phyloP scores from a whole-genome alignment of 2,113 vertebrate genomes.

The Lasiurus cinereus region DNA sequence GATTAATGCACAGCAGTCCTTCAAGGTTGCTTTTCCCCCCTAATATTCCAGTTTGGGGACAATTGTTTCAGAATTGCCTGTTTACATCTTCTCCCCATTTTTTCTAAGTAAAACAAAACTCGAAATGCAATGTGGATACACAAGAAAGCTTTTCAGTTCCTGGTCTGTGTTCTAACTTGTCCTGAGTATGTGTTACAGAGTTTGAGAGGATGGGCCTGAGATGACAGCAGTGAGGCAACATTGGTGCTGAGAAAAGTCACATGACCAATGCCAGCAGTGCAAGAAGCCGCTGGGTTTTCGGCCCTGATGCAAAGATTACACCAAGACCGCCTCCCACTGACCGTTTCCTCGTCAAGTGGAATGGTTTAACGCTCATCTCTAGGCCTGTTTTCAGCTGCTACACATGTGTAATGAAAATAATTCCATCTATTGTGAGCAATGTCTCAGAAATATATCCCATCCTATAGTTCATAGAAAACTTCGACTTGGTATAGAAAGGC shows the following conservation, averaged over 20 bases:
- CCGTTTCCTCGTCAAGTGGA: background rate
- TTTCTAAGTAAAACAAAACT: background rate
- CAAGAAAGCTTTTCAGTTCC: background rate
- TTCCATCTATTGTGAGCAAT: background rate
- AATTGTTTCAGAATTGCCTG: background rate
- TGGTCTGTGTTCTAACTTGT: background rate
- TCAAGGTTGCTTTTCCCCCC: background rate
- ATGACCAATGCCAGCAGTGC: background rate
- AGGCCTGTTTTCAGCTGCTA: background rate
- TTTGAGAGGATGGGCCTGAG: background rate
- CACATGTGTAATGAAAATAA: slow-evolving; percentile 44
- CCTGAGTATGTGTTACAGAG: background rate
- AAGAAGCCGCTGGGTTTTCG: background rate
- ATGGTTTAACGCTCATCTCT: background rate
- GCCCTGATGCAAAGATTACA: background rate
- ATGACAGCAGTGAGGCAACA: background rate
- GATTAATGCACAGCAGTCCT: background rate
- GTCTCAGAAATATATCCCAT: slow-evolving; percentile 13
- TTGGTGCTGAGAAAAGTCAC: background rate
- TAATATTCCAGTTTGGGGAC: background rate
- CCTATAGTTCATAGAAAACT: background rate
- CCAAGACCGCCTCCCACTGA: background rate
- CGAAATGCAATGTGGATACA: background rate
- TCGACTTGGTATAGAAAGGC: background rate
- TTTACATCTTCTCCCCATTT: too few relatives aligned